Evolutionary conservation across 2,888 invertebrate species (phyloP), one percentile per base, ranked within the genome.

Genomic region (Noctua janthina): DNA sequence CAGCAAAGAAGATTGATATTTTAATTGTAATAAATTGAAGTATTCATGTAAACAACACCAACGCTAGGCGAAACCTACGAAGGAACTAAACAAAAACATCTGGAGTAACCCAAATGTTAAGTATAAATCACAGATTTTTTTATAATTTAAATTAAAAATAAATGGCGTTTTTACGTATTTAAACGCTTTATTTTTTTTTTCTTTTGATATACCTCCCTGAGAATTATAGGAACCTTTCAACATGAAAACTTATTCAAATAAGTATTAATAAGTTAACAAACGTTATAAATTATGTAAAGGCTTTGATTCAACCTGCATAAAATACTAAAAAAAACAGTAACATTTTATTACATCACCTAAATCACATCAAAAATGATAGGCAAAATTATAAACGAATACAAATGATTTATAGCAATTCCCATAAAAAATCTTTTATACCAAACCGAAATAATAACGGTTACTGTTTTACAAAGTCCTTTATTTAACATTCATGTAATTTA

Each of bases 1-100:
- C 76, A 95, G 95, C 80, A 94, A 91, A 83, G 94, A 95, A 89
- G 95, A 96, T 91, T 96, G 90, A 94, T 76, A 64, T 39, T 43
- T 68, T n/a, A 46, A 56, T 46, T 39, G 8, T 39, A 17, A 7
- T 49, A 39, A 49, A 29, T 39, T 49, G 15, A 1, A n/a, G 7
- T 49, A 23, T 39, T 23, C 23, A 17, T 29, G 35, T 15, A 17
- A 46, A 39, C 2, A 8, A 29, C 23, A 43, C n/a, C 56, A 51
- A 84, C 56, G 20, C 20, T n/a, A 35, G 2, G 8, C 1, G 4
- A 66, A 81, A 5, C 29, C 54, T 10, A n/a, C 17, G 13, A 64
- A 78, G 69, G 39, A 39, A 49, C 0, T 39, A 46, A 64, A 54
- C 35, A 29, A 64, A 68, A 54, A 15, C 35, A 46, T n/a, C 11